A percentile compares a stretch with the other conserved stretches of the same genome.
These are phyloP conservation scores for Pteria penguin DNA, from an alignment of 2,888 invertebrate genomes.

Conservation along the genomic window DNA sequence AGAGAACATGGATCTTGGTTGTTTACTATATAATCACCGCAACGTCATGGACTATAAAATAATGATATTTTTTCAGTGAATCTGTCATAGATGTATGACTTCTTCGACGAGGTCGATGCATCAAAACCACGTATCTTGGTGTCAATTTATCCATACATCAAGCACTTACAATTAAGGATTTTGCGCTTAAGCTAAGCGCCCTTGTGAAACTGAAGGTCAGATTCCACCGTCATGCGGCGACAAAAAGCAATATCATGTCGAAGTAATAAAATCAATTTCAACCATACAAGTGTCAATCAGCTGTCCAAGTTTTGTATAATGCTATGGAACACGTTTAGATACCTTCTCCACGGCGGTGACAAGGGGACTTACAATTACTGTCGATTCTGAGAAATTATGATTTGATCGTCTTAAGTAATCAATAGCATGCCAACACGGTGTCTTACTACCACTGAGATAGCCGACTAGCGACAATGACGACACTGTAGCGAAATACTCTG, in stretches of 20 bases:
- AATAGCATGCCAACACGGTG: neutral
- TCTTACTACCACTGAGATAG: neutral
- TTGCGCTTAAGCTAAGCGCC: too few species aligned
- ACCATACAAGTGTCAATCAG: neutral
- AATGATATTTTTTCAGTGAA: too few species aligned
- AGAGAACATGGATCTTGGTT: too few species aligned
- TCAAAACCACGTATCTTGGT: too few species aligned
- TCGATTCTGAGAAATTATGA: neutral
- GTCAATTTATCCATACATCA: too few species aligned
- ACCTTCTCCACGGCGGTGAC: neutral
- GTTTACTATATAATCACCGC: too few species aligned
- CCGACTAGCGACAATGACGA: too few species aligned
- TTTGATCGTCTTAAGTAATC: neutral
- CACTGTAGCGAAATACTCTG: too few species aligned
- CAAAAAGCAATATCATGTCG: neutral
- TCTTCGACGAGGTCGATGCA: too few species aligned
- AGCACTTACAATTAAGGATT: too few species aligned
- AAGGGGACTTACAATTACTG: neutral
- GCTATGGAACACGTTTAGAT: neutral
- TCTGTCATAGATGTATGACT: too few species aligned
- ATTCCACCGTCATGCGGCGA: neutral
- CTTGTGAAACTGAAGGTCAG: neutral
- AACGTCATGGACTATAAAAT: too few species aligned
- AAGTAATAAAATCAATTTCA: neutral
- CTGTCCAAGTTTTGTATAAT: neutral